Evolutionary conservation across 2,797 vertebrate species (phyloP), one percentile per base, ranked within the genome.

Genomic region (Hippopotamyrus pictus): DNA sequence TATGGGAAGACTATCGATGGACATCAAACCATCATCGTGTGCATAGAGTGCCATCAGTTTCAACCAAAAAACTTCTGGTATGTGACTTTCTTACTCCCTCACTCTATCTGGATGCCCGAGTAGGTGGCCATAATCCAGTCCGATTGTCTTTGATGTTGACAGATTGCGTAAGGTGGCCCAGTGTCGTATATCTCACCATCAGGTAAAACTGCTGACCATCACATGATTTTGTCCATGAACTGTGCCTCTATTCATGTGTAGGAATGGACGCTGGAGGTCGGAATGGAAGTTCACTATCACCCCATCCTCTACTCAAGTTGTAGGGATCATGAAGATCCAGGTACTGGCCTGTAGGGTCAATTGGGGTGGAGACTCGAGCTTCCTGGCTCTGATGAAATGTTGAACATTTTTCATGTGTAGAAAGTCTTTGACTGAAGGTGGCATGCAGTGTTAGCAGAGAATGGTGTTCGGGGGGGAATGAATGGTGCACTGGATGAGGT

Each of bases 21-120:
- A 91, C 98, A 99, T 92, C 98, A 99, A 94, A 99, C 97, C 37
- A 98, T 99, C 93, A 99, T 99, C 93, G 98, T 97, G 87, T 99
- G 98, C 93, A 99, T 99, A 93, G 99, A 99, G 92, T 98, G 98
- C 93, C 99, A 99, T 96, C 98, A 99, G 93, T 99, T 99, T 95
- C 98, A 99, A 96, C 98, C 99, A 94, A 99, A 99, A 96, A 99
- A 99, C 92, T 99, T 99, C 94, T 99, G 99, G 99, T 99, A 96
- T 91, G 95, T 94, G 91, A 50, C 83, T 76, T 5, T 3, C 7
- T 37, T 29, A 7, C 3, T 88, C 3, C 19, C 7, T 88, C 25
- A 11, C 65, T 59, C 22, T 89, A 19, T 69, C 0, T 83, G 53
- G 82, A 0, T 88, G 53, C 83, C 29, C 87, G n/a, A 44, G 8